Base-by-base conservation (phyloP, 1,140 invertebrate species). In the Pygmarrhopalites habei region DNA sequence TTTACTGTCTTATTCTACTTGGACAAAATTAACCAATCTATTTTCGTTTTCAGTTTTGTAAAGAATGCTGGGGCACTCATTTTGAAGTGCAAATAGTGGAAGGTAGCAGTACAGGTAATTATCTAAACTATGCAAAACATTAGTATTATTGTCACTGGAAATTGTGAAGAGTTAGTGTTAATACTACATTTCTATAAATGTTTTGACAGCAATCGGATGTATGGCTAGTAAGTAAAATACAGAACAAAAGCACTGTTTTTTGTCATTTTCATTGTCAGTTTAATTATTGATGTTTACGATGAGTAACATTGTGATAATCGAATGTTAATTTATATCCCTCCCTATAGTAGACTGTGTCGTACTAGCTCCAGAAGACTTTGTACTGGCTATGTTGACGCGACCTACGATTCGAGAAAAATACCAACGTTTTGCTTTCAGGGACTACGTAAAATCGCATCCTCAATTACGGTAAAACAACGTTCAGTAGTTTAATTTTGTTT, bases 1-100 rank as follows among this genome's bases (percentile, higher is more conserved):
- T n/a, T n/a, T n/a, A n/a, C n/a, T n/a, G n/a, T n/a, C n/a, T n/a
- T n/a, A n/a, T n/a, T n/a, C n/a, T n/a, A n/a, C n/a, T n/a, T n/a
- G n/a, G n/a, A n/a, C n/a, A n/a, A n/a, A n/a, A n/a, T n/a, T n/a
- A n/a, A n/a, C n/a, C n/a, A n/a, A n/a, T n/a, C n/a, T n/a, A n/a
- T n/a, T n/a, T n/a, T n/a, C n/a, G n/a, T n/a, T n/a, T n/a, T n/a
- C 83, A 82, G 41, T 98, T 95, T 78, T 98, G 95, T 76, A 89
- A 87, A 75, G 88, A 92, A 63, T 98, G 95, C 76, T 97, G 95
- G 95, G 85, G 85, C 65, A 89, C 85, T 79, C 90, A 95, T 80
- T 95, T 97, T 79, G 91, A 95, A 82, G 86, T 92, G 70, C 93
- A 97, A 82, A 92, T 98, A 72, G 85, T 83, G 76, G 89, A 92